These are phyloP conservation scores for Saimiri boliviensis DNA, from an alignment of 2,113 vertebrate species.

Conservation along the genomic window DNA sequence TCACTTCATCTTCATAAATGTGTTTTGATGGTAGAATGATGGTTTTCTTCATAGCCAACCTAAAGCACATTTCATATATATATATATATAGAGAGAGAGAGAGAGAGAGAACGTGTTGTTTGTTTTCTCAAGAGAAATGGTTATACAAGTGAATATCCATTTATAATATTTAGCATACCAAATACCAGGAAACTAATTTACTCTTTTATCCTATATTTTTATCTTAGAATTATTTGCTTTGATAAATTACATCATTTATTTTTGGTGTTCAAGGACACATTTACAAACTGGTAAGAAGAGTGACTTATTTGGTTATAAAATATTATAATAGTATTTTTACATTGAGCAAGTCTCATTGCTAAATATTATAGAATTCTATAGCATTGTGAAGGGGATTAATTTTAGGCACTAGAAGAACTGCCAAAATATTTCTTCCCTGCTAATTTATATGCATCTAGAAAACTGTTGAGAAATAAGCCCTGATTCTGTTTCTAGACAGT, in stretches of 20 bases:
- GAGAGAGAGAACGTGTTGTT: neutral
- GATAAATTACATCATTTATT: neutral
- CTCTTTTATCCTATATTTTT: neutral
- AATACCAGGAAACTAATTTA: neutral
- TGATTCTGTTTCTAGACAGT: neutral
- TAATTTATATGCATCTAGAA: neutral
- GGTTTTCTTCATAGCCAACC: neutral
- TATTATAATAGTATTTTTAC: neutral
- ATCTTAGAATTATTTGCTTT: neutral
- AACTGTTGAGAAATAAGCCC: neutral
- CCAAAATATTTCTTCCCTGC: neutral
- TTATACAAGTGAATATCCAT: neutral
- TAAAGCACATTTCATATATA: neutral
- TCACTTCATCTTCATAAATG: neutral
- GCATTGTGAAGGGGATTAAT: neutral
- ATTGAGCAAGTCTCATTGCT: neutral
- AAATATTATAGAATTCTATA: neutral
- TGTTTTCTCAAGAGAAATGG: neutral
- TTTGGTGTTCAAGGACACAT: neutral
- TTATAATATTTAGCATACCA: neutral
- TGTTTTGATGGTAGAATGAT: neutral
- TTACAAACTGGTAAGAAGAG: neutral
- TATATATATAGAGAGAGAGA: too few relatives aligned
- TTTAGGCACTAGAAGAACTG: neutral
- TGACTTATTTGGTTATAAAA: neutral